Evolutionary conservation across 2,888 invertebrate species (phyloP).

Genomic region (Epirrhoe tristata): DNA sequence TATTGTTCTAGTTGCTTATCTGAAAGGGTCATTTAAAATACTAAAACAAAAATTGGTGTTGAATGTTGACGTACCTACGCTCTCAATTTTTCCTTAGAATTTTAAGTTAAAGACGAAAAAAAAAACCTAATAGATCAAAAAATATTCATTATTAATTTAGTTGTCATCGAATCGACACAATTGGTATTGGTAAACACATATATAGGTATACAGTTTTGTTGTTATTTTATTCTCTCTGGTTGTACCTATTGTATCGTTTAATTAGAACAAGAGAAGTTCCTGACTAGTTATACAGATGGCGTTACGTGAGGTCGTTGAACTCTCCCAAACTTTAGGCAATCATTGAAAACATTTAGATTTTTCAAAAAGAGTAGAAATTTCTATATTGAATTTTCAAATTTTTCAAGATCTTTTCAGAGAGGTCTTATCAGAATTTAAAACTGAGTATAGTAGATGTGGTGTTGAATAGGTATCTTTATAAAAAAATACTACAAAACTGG

Average conservation of each 20-base stretch:
- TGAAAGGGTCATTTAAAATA: neutral
- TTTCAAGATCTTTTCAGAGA: neutral
- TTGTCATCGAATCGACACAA: neutral
- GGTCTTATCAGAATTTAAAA: constrained; percentile 4
- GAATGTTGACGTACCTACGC: too few species aligned
- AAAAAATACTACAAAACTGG: too few species aligned
- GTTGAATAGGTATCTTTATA: too few species aligned
- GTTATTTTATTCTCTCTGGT: neutral
- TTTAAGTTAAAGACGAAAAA: neutral
- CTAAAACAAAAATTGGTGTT: too few species aligned
- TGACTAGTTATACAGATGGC: constrained; percentile 57
- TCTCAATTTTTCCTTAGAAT: too few species aligned
- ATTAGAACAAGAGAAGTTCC: constrained; percentile 38
- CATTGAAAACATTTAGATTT: neutral
- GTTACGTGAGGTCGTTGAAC: constrained; percentile 60
- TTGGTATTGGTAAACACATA: neutral
- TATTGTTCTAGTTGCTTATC: neutral
- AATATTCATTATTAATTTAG: neutral
- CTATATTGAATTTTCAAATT: neutral
- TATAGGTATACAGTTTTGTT: too few species aligned
- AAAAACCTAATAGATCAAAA: neutral
- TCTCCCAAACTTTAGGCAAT: constrained; percentile 14
- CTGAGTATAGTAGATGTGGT: too few species aligned
- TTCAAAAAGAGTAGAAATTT: neutral
- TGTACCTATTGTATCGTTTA: constrained; percentile 13